Base-by-base conservation (phyloP, 2,113 vertebrate species). In the Nettapus auritus region DNA sequence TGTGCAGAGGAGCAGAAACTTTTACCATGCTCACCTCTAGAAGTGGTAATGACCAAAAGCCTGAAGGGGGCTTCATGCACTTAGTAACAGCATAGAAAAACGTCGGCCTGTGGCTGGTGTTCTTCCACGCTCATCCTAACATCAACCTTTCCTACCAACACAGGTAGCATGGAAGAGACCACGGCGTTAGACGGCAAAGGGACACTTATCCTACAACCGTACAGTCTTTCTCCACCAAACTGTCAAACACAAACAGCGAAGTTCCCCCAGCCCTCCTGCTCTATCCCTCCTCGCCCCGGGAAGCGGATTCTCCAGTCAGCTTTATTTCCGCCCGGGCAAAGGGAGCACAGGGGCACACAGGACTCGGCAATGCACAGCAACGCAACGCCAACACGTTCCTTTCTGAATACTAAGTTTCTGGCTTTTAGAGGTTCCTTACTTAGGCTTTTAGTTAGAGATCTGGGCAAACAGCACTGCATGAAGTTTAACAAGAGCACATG, bases 161-260 rank as follows among this genome's bases (percentile, higher is more conserved):
- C 57, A 44, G 67, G 38, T 13, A 34, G 15, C 25, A 13, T 1
- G 29, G 33, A 40, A 13, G 55, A 74, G 2, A 9, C 29, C 3
- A 23, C 48, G 36, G 52, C 11, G 13, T 48, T 5, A n/a, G 60
- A 38, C 0, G 12, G 81, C 14, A 12, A 18, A 21, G 26, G 36
- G 26, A 19, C 3, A 18, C 11, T 36, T 8, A 8, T 8, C 22
- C 50, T 11, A 9, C 0, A 1, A 31, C 34, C 40, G 52, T 4
- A 48, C 11, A 13, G 17, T 7, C 23, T 28, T 74, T 20, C 36
- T 57, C 29, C 42, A 21, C 6, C 62, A 53, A 48, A 12, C 2
- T 25, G 11, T 55, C 75, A 20, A 26, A n/a, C 46, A 4, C 23
- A 3, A 59, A 40, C 50, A 90, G 42, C 42, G 4, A 60, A 9